Evolutionary conservation across 23 tunicate species (phyloP).

Genomic region (Ascidia mentula): DNA sequence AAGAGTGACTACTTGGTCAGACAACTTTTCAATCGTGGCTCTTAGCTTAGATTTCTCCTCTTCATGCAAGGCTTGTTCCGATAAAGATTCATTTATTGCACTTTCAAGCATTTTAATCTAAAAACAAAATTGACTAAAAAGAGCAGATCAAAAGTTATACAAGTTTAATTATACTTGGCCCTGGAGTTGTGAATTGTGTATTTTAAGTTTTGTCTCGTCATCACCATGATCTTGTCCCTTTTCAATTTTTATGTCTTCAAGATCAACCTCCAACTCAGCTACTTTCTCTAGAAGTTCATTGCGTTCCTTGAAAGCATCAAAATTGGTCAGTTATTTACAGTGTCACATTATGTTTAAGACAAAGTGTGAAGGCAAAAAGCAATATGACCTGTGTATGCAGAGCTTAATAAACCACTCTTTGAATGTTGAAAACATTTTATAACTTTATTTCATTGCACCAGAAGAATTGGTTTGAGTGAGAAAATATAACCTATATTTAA

Average conservation of each 20-base stretch:
- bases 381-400: too few species aligned
- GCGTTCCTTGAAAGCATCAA: background rate
- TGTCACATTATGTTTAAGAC: too few species aligned
- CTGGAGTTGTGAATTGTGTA: background rate
- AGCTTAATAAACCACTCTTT: too few species aligned
- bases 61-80: constrained; percentile 36
- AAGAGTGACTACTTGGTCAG: constrained; percentile 32
- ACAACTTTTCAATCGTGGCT: constrained; percentile 12
- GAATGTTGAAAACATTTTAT: too few species aligned
- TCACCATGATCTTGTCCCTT: background rate
- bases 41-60: constrained; percentile 38
- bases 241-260: background rate
- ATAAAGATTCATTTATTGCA: constrained; percentile 43
- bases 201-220: background rate
- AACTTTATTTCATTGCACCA: too few species aligned
- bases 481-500: too few species aligned
- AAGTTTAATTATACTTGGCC: background rate
- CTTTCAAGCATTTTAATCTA: constrained; percentile 53
- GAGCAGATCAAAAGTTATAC: background rate
- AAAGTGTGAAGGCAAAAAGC: too few species aligned
- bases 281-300: constrained; percentile 9
- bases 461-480: too few species aligned
- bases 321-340: too few species aligned
- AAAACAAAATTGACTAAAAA: background rate
- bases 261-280: background rate